phyloP scores from a whole-genome alignment of 2,113 vertebrate species.

The Phoxinus phoxinus region DNA sequence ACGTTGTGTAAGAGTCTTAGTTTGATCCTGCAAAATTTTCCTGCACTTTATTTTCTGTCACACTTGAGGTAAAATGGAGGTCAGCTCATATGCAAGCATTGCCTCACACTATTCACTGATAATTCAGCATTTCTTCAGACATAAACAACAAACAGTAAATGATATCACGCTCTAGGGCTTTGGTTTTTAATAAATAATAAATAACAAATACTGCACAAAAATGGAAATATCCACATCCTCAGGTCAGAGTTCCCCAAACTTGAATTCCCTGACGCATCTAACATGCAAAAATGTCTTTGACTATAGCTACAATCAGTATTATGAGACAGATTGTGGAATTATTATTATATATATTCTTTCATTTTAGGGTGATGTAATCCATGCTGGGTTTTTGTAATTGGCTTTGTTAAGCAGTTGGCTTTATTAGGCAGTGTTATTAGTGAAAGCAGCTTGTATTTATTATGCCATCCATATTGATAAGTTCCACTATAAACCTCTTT shows the following conservation, averaged over 20 bases:
- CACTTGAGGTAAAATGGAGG: constrained; percentile 18
- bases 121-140: neutral
- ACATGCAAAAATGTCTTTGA: neutral
- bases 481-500: neutral
- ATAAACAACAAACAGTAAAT: constrained; percentile 6
- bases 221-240: neutral
- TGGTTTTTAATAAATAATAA: neutral
- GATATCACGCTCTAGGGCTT: neutral
- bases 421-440: neutral
- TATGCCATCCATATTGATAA: neutral
- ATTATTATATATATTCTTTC: neutral
- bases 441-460: neutral
- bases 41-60: constrained; percentile 27
- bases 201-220: neutral
- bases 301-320: neutral
- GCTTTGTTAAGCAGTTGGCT: neutral
- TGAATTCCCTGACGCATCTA: neutral
- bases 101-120: neutral
- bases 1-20: neutral
- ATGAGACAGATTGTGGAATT: constrained; percentile 6
- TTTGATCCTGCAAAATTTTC: constrained; percentile 14
- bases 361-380: neutral
- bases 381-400: neutral
- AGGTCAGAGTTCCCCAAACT: neutral
- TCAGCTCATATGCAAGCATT: neutral